Percentiles rank a stretch among this genome's conserved stretches.
phyloP scores from a whole-genome alignment of 2,113 vertebrate genomes.

The Delphinus delphis region DNA sequence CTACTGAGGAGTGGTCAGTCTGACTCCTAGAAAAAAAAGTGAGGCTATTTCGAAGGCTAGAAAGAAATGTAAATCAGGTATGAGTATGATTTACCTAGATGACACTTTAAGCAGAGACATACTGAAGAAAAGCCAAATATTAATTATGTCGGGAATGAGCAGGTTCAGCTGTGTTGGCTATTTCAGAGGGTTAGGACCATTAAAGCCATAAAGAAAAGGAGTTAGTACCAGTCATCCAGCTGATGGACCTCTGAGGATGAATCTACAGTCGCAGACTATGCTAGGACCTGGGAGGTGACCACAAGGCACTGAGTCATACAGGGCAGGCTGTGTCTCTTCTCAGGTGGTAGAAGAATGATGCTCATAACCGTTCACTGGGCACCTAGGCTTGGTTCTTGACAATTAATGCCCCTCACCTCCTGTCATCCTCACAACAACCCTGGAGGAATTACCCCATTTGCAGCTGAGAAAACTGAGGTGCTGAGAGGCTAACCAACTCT shows the following conservation, averaged over 20 bases:
- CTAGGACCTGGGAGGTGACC: not conserved
- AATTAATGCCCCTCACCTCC: not conserved
- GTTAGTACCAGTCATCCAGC: not conserved
- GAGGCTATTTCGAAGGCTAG: not conserved
- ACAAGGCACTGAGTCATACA: not conserved
- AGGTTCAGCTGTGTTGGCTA: not conserved
- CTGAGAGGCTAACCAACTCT: not conserved
- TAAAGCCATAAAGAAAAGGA: not conserved
- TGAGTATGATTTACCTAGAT: not conserved
- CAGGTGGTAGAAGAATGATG: not conserved
- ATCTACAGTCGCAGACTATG: not conserved
- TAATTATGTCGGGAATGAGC: not conserved
- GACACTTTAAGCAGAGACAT: not conserved
- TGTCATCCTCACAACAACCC: not conserved
- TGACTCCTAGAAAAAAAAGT: not conserved
- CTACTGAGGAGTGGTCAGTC: not conserved
- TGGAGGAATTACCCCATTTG: not conserved
- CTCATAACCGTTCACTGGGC: not conserved
- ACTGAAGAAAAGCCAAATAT: not conserved
- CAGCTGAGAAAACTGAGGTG: not conserved
- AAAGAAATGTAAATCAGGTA: not conserved
- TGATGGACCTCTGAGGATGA: not conserved
- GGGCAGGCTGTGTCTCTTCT: not conserved
- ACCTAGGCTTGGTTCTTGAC: no score
- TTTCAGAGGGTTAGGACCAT: not conserved